Conservation (phyloP, 1,140 invertebrate species). For the Hestina assimilis region DNA sequence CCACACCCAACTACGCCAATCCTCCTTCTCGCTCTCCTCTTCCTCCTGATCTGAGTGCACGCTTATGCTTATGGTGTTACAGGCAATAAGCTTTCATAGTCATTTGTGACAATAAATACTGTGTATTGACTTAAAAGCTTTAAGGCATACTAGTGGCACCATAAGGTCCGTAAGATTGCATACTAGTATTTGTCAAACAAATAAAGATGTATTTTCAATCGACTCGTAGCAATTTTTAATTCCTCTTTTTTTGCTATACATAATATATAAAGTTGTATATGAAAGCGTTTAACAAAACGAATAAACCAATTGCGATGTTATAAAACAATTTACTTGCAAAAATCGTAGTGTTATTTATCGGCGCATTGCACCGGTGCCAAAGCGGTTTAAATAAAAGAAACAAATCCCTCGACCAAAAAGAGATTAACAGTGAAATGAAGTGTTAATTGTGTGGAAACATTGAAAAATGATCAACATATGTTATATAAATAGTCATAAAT, state of each 20-base stretch:
- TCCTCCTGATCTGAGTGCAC: too few species aligned
- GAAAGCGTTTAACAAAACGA: not conserved
- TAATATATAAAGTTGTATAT: conserved; percentile 14
- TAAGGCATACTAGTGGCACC: too few species aligned
- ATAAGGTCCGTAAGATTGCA: too few species aligned
- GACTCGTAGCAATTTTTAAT: too few species aligned
- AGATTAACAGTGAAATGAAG: conserved; percentile 72
- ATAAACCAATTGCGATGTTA: conserved; percentile 26
- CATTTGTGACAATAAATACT: too few species aligned
- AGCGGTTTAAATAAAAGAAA: conserved; percentile 19
- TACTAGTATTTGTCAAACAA: too few species aligned
- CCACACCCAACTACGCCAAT: too few species aligned
- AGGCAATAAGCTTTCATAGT: too few species aligned
- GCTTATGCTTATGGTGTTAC: too few species aligned
- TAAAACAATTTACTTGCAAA: conserved; percentile 11
- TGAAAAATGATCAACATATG: conserved; percentile 77
- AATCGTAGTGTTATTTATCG: conserved; percentile 37
- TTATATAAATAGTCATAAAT: conserved; percentile 78
- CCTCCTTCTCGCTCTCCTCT: too few species aligned
- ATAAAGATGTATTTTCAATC: too few species aligned
- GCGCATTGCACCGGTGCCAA: conserved; percentile 27
- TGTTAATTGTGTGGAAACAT: conserved; percentile 76
- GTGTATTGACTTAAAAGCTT: too few species aligned
- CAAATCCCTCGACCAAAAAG: conserved; percentile 40
- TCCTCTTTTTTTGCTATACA: not conserved